Conservation (phyloP, 2,888 invertebrate species). For the Sphaerophoria taeniata region DNA sequence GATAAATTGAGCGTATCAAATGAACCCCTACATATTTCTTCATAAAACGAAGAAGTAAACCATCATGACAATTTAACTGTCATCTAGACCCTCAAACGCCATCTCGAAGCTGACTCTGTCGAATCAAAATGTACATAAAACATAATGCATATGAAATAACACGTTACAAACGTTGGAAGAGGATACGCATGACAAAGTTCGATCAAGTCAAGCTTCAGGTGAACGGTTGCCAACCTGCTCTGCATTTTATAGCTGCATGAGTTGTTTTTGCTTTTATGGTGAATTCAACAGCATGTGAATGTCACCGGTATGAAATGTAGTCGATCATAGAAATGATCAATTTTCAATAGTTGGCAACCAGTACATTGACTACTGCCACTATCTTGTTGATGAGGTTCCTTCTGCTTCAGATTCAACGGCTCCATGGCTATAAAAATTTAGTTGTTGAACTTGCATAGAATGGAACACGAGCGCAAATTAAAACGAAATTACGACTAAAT, state of each 20-base stretch:
- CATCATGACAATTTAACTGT: conserved; percentile 71
- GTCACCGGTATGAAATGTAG: no score
- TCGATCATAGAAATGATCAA: no score
- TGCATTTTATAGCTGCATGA: no score
- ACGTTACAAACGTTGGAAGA: conserved; percentile 38
- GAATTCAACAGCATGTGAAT: no score
- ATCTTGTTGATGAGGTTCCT: not conserved
- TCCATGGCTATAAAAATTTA: conserved; percentile 15
- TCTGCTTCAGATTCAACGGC: conserved; percentile 9
- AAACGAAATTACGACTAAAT: conserved; percentile 74
- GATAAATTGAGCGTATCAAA: conserved; percentile 71
- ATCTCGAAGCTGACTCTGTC: conserved; percentile 24
- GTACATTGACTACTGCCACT: not conserved
- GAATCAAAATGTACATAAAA: not conserved
- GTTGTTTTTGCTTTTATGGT: no score
- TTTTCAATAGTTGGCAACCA: no score
- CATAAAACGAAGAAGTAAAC: not conserved
- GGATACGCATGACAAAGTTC: conserved; percentile 37
- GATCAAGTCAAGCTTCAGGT: not conserved
- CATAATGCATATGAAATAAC: conserved; percentile 43
- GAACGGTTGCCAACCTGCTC: not conserved
- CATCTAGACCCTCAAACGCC: conserved; percentile 45
- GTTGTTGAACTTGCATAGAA: conserved; percentile 27
- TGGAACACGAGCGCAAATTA: conserved; percentile 70
- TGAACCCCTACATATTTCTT: not conserved